Conservation (phyloP, 2,888 invertebrate genomes). For the Rhodophaea formosa region DNA sequence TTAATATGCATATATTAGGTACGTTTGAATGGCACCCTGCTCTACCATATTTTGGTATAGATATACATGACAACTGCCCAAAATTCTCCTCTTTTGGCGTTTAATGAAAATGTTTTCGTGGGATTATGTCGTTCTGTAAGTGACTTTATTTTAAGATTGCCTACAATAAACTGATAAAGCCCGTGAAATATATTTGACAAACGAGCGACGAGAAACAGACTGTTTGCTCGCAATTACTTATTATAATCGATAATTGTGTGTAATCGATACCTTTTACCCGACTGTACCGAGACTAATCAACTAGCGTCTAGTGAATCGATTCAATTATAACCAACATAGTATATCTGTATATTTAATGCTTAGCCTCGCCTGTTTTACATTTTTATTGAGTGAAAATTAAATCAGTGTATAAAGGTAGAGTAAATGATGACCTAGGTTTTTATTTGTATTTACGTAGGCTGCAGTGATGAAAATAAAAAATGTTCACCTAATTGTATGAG, state of each 20-base stretch:
- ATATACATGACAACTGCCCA: too few relatives aligned
- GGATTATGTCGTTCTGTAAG: neutral
- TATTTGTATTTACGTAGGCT: too few relatives aligned
- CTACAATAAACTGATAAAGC: constrained; percentile 51
- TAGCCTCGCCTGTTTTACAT: neutral
- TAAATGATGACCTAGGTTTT: too few relatives aligned
- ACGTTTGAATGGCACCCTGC: too few relatives aligned
- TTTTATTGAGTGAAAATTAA: too few relatives aligned
- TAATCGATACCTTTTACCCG: constrained; percentile 61
- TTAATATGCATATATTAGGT: too few relatives aligned
- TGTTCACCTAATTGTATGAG: too few relatives aligned
- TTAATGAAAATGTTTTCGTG: too few relatives aligned
- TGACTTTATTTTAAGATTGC: constrained; percentile 57
- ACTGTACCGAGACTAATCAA: constrained; percentile 50
- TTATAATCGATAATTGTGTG: constrained; percentile 68
- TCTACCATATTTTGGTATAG: too few relatives aligned
- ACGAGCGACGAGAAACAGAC: constrained; percentile 54
- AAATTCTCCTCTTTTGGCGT: too few relatives aligned
- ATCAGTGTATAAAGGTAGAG: too few relatives aligned
- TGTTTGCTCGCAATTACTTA: constrained; percentile 60
- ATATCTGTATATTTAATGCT: neutral
- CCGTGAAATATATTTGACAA: constrained; percentile 72
- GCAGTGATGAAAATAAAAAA: too few relatives aligned
- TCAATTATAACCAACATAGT: constrained; percentile 30
- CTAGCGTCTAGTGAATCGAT: constrained; percentile 59